Conservation (phyloP, 2,113 vertebrate genomes). For the Aptenodytes forsteri region DNA sequence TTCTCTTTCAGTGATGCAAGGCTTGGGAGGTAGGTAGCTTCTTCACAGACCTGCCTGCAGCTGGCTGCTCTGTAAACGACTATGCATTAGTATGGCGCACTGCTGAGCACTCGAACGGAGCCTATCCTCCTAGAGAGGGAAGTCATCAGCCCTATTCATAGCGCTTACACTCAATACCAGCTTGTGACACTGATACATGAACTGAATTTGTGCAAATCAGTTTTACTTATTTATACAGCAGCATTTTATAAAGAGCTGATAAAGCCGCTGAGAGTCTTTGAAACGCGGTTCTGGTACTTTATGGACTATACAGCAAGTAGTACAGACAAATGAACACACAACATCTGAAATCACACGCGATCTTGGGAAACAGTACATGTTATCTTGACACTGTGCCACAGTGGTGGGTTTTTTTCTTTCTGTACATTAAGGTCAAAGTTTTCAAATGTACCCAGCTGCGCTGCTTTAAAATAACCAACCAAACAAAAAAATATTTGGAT, state of each 20-base stretch:
- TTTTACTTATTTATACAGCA: neutral
- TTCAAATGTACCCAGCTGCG: neutral
- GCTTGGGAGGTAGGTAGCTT: neutral
- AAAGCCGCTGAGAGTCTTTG: neutral
- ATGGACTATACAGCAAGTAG: neutral
- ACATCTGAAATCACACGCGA: neutral
- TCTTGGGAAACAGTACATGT: neutral
- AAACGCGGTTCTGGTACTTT: neutral
- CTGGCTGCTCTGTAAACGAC: neutral
- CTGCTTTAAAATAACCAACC: neutral
- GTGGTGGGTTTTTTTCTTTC: neutral
- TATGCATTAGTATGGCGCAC: fast-evolving
- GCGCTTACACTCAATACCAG: neutral
- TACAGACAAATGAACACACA: neutral
- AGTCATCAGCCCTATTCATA: constrained; percentile 28
- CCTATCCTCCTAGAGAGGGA: neutral
- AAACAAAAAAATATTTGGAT: no score
- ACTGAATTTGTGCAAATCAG: constrained; percentile 7
- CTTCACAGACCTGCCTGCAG: neutral
- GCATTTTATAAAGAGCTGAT: neutral
- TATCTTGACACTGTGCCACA: neutral
- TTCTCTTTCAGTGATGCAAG: neutral
- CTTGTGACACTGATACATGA: neutral
- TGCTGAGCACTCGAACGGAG: neutral
- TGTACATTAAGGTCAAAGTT: neutral